Evolutionary conservation across 2,888 invertebrate species (phyloP).

Genomic region (Amphiduros pacificus): DNA sequence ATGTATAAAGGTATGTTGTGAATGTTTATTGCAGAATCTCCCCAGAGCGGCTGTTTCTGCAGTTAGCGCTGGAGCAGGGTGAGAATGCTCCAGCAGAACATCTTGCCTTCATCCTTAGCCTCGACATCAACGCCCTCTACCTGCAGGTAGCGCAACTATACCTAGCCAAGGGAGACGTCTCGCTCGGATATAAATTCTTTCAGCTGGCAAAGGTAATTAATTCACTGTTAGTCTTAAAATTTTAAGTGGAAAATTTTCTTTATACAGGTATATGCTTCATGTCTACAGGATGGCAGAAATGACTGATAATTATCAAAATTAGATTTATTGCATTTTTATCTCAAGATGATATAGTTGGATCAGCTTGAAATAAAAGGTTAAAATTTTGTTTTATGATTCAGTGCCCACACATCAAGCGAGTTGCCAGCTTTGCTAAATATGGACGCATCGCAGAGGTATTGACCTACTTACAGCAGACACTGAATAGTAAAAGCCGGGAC

Average conservation of each 20-base stretch:
- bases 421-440: constrained; percentile 68
- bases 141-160: constrained; percentile 82
- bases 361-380: too few species aligned
- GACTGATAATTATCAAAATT: too few species aligned
- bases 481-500: constrained; percentile 65
- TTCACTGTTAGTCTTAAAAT: neutral
- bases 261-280: too few species aligned
- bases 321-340: too few species aligned
- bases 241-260: too few species aligned
- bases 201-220: constrained; percentile 72
- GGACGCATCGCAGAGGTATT: constrained; percentile 69
- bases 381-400: constrained; percentile 45
- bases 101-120: constrained; percentile 64
- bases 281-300: too few species aligned
- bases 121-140: constrained; percentile 69
- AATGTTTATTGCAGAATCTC: constrained; percentile 43
- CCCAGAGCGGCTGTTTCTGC: constrained; percentile 63
- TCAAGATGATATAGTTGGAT: too few species aligned
- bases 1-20: too few species aligned
- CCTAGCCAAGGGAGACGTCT: constrained; percentile 73
- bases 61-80: constrained; percentile 64
- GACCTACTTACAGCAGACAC: constrained; percentile 64
- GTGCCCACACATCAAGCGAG: constrained; percentile 67
- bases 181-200: constrained; percentile 79
- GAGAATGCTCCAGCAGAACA: constrained; percentile 66